phyloP scores from a whole-genome alignment of 2,113 vertebrate genomes.

The Anoura caudifer region DNA sequence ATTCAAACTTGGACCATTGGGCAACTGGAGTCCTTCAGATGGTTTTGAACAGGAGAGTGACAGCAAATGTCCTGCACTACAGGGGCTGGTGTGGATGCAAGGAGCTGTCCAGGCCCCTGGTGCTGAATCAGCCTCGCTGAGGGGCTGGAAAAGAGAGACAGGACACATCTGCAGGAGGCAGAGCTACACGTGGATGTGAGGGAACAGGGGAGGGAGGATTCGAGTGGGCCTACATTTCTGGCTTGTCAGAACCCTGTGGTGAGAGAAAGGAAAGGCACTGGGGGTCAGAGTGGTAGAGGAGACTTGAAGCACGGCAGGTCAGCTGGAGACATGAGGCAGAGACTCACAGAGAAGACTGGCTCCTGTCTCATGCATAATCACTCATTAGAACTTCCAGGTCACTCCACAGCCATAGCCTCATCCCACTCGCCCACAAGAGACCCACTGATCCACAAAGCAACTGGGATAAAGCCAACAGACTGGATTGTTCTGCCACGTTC shows the following conservation, averaged over 20 bases:
- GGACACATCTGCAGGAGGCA: not conserved
- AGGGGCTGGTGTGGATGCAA: fast-evolving
- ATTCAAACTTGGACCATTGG: not conserved
- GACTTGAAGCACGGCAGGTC: not conserved
- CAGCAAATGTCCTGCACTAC: too few relatives aligned
- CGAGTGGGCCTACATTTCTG: not conserved
- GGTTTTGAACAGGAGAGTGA: not conserved
- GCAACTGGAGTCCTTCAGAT: not conserved
- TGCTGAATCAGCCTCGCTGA: not conserved
- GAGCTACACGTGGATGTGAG: not conserved
- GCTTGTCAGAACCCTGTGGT: not conserved
- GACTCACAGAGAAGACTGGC: not conserved
- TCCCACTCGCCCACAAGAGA: not conserved
- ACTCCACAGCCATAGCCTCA: not conserved
- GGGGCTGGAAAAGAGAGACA: not conserved
- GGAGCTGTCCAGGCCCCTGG: slow-evolving; percentile 18
- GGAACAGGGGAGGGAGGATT: fast-evolving
- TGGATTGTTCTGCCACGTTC: not conserved
- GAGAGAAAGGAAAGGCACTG: not conserved
- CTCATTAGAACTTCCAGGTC: not conserved
- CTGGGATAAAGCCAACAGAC: not conserved
- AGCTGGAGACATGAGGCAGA: not conserved
- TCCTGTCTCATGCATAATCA: not conserved
- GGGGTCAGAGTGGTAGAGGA: not conserved
- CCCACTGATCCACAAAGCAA: not conserved